These are phyloP conservation scores for Aphelinus certus DNA, from an alignment of 1,140 invertebrate species.

Conservation along the genomic window DNA sequence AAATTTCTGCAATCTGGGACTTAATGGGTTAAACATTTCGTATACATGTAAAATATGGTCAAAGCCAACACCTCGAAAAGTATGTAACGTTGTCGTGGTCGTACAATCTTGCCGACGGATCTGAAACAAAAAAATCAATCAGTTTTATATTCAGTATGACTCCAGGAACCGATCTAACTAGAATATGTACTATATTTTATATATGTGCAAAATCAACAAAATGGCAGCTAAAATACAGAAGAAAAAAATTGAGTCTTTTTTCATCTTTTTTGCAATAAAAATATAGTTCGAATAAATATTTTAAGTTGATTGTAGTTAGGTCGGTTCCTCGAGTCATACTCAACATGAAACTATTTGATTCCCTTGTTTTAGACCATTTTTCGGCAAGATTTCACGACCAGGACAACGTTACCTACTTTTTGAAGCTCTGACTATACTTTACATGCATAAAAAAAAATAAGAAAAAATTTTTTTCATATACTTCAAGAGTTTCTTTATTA, in stretches of 20 bases:
- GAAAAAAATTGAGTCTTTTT: conserved; percentile 30
- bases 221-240: conserved; percentile 34
- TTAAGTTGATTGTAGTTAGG: conserved; percentile 27
- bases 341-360: conserved; percentile 25
- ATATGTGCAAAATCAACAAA: conserved; percentile 34
- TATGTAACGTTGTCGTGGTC: conserved; percentile 20
- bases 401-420: conserved; percentile 22
- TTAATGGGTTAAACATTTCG: conserved; percentile 8
- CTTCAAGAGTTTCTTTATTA: not conserved
- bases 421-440: conserved; percentile 20
- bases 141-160: conserved; percentile 35
- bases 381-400: conserved; percentile 27
- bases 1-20: too few relatives aligned
- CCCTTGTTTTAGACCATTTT: conserved; percentile 2
- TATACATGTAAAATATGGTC: conserved; percentile 20
- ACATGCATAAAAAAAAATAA: conserved; percentile 13
- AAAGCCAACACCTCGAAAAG: conserved; percentile 24
- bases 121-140: conserved; percentile 15
- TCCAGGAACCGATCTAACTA: conserved; percentile 34
- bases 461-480: conserved; percentile 16
- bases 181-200: conserved; percentile 25
- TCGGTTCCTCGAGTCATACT: conserved; percentile 34
- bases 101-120: conserved; percentile 25
- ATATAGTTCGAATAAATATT: conserved; percentile 33
- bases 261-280: conserved; percentile 29